Evolutionary conservation across 2,797 vertebrate genomes (phyloP), one percentile per base, ranked within the genome.

Genomic region (Triplophysa yarkandensis): DNA sequence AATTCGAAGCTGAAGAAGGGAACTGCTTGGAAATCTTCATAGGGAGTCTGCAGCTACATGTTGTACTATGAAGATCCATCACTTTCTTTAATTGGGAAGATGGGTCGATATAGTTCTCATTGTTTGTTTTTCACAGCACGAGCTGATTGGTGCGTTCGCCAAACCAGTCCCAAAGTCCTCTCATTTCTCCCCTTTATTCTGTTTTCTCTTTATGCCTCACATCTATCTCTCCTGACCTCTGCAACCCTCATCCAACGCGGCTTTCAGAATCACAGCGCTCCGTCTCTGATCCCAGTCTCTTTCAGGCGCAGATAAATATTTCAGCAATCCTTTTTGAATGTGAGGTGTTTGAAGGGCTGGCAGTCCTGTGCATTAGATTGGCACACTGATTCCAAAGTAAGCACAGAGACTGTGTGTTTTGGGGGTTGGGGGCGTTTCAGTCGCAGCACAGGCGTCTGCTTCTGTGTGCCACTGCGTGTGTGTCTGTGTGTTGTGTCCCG

Each of bases 321-420:
- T 77, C 46, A 68, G 30, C 50, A 62, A 30, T 44, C 46, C 63
- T 69, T 75, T 77, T 64, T 70, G 71, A 58, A 52, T 65, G 57
- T 57, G 32, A 64, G 71, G 46, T 71, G 44, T 60, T 66, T 68
- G 52, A 70, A 63, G 58, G 71, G 41, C 67, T 34, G 30, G 52
- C 54, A 48, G 64, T 27, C n/a, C 21, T 34, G 58, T 74, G 74
- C 44, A 60, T 50, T 63, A 57, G 73, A 67, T 63, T 71, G 55
- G 44, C 58, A 43, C 68, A 48, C 70, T 76, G 74, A 62, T 80
- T 81, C 68, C 65, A 69, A 67, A 76, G 79, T 77, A 83, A 77
- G 55, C 34, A 43, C 39, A 64, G 21, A 54, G 23, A 25, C 9
- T 54, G 41, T 71, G 36, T 52, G 23, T n/a, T 39, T 41, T 46